Conservation (phyloP, 1,140 invertebrate genomes). For the Brachionus paranguensis region DNA sequence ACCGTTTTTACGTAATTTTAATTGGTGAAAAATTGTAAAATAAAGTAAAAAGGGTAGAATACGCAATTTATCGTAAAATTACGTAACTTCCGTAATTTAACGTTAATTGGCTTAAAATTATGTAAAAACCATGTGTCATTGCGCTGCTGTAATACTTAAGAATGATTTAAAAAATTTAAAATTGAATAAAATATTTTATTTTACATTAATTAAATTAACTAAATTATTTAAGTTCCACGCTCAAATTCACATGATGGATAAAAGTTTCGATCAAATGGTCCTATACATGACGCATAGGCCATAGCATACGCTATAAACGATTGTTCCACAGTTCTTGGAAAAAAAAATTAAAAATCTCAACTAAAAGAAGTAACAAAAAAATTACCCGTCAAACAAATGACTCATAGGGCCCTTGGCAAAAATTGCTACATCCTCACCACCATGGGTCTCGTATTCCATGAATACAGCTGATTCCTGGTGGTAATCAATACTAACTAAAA, state of each 20-base stretch:
- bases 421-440: constrained; percentile 44
- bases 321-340: constrained; percentile 36
- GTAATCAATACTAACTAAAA: constrained; percentile 43
- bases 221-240: neutral
- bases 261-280: constrained; percentile 4
- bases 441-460: constrained; percentile 60
- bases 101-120: no score
- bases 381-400: constrained; percentile 64
- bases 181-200: no score
- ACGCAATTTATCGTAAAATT: no score
- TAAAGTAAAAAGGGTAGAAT: no score
- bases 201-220: no score
- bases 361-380: neutral
- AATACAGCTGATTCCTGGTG: constrained; percentile 60
- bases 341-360: neutral
- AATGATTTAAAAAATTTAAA: no score
- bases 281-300: constrained; percentile 29
- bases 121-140: no score
- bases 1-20: no score
- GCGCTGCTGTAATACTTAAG: no score
- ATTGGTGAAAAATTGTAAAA: no score
- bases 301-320: constrained; percentile 24
- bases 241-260: neutral
- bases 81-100: no score
- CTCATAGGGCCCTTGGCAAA: constrained; percentile 66